Evolutionary conservation across 37 sponge, comb jelly and placozoan species (phyloP).

Genomic region (Amphimedon queenslandica): DNA sequence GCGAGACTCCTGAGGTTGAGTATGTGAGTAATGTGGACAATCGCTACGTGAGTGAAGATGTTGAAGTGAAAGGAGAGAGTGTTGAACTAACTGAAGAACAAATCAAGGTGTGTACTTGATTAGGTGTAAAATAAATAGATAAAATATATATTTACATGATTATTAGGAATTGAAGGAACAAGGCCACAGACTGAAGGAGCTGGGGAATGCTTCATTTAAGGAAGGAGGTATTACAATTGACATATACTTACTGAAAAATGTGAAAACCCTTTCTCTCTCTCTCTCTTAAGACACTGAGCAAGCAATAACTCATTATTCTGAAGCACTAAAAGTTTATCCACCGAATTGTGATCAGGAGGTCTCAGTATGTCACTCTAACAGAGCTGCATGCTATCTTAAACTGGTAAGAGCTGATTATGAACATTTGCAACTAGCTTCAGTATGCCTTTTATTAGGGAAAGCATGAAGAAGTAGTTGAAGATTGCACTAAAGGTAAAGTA

Average conservation of each 20-base stretch:
- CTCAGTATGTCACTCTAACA: conserved; percentile 76
- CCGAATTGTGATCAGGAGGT: conserved; percentile 45
- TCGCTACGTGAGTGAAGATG: conserved; percentile 40
- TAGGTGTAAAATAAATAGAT: too few relatives aligned
- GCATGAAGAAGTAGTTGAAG: conserved; percentile 60
- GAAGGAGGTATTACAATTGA: conserved; percentile 40
- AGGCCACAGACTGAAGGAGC: conserved; percentile 38
- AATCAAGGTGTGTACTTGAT: conserved; percentile 25
- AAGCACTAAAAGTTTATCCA: conserved; percentile 63
- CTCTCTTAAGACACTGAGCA: conserved; percentile 48
- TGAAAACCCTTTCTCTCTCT: too few relatives aligned
- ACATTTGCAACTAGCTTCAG: too few relatives aligned
- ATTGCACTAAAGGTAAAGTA: conserved; percentile 66
- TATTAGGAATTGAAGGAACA: conserved; percentile 48
- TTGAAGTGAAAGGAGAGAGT: conserved; percentile 5
- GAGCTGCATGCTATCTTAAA: conserved; percentile 80
- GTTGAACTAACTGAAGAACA: conserved; percentile 70
- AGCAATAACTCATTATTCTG: conserved; percentile 54
- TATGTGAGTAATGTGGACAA: conserved; percentile 41
- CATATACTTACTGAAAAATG: neutral
- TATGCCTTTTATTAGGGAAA: conserved; percentile 25
- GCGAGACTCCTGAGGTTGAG: conserved; percentile 1
- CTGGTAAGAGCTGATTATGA: conserved; percentile 29
- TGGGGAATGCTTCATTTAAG: conserved; percentile 67
- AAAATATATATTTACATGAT: neutral